Conservation (phyloP, 2,888 invertebrate genomes). For the Cryptosula pallasiana region DNA sequence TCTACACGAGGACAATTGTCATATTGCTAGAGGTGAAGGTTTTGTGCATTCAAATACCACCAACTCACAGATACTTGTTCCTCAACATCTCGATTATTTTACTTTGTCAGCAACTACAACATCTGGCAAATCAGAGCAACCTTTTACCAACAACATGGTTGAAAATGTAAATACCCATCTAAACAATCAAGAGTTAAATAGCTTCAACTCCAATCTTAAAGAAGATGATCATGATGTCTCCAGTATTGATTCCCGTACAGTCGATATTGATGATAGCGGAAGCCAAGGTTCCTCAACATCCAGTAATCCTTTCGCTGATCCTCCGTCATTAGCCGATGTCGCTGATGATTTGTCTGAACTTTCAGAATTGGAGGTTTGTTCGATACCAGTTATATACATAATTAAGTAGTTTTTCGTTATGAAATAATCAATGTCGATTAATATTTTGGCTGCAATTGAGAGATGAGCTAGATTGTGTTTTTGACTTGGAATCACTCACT, state of each 20-base stretch:
- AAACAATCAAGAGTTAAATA: neutral
- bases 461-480: no score
- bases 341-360: conserved; percentile 19
- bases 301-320: conserved; percentile 3
- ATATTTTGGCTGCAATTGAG: neutral
- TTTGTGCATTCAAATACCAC: no score
- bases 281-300: neutral
- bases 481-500: no score
- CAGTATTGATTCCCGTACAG: neutral
- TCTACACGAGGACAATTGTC: no score
- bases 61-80: no score
- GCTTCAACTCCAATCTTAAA: neutral
- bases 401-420: neutral
- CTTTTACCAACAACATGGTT: no score
- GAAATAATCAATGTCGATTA: neutral
- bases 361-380: conserved; percentile 4
- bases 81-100: no score
- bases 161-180: neutral
- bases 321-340: neutral
- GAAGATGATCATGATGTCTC: neutral
- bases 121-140: no score
- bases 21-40: no score
- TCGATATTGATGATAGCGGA: neutral
- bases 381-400: neutral
- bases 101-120: no score